These are phyloP conservation scores for Oncorhynchus kisutch DNA, from an alignment of 2,113 vertebrate genomes.

Conservation along the genomic window DNA sequence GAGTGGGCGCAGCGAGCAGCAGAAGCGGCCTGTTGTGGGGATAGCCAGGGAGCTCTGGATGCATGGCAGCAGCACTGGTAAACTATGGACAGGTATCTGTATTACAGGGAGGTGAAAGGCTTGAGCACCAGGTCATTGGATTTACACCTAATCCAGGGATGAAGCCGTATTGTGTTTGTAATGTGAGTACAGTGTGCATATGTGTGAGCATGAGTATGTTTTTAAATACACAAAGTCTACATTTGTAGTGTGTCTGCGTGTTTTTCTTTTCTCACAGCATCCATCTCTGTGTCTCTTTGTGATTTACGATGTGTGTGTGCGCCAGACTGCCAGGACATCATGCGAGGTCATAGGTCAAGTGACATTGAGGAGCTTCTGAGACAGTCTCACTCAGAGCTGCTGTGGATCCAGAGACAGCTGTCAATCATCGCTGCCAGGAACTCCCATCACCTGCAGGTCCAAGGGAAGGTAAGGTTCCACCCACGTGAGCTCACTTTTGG, in stretches of 20 bases:
- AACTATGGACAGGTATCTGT: background rate
- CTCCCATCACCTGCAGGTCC: conserved; percentile 44
- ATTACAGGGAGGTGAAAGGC: too few relatives aligned
- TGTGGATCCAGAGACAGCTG: conserved; percentile 77
- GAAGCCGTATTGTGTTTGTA: too few relatives aligned
- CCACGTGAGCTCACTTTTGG: too few relatives aligned
- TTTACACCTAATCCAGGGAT: too few relatives aligned
- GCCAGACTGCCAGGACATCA: conserved; percentile 57
- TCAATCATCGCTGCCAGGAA: conserved; percentile 66
- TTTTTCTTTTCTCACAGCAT: background rate
- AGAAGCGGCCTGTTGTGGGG: background rate
- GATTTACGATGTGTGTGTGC: conserved; percentile 1
- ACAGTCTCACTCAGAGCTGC: conserved; percentile 73
- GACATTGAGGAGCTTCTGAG: conserved; percentile 67
- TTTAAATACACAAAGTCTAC: background rate
- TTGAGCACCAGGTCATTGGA: too few relatives aligned
- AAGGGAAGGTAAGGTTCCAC: conserved; percentile 65
- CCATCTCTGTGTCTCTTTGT: background rate
- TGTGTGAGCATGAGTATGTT: background rate
- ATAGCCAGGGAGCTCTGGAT: background rate
- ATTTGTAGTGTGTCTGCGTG: background rate
- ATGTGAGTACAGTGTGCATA: background rate
- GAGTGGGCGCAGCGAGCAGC: background rate
- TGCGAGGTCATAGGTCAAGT: conserved; percentile 63
- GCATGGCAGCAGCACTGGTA: background rate